These are phyloP conservation scores for Zaprionus bogoriensis DNA, from an alignment of 2,888 invertebrate genomes.

Conservation along the genomic window DNA sequence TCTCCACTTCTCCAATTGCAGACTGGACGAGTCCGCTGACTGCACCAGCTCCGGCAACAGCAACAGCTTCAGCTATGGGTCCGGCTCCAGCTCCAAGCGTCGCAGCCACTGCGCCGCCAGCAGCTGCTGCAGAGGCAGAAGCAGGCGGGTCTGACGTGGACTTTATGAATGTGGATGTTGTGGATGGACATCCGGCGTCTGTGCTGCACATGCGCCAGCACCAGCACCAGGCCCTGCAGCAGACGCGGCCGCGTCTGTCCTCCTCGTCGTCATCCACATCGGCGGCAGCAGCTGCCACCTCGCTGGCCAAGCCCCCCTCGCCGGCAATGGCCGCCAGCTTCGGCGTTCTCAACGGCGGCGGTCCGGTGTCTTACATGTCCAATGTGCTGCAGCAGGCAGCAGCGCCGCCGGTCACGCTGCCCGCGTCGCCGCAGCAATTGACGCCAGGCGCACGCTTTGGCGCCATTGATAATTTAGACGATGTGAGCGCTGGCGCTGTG, in stretches of 20 bases:
- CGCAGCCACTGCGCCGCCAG: constrained; percentile 27
- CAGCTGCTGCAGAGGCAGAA: constrained; percentile 25
- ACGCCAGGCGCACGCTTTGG: constrained; percentile 58
- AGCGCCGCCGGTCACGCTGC: constrained; percentile 48
- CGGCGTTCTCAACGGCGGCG: constrained; percentile 42
- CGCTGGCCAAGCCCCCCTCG: constrained; percentile 27
- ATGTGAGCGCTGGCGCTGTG: constrained; percentile 79
- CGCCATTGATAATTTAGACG: constrained; percentile 65
- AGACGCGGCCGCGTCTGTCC: constrained; percentile 56
- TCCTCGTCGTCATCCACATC: constrained; percentile 35
- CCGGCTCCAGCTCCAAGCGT: constrained; percentile 37
- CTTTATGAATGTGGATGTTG: constrained; percentile 46
- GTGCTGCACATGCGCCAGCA: constrained; percentile 78
- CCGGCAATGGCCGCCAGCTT: constrained; percentile 50
- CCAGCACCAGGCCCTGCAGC: constrained; percentile 70
- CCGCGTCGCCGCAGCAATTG: constrained; percentile 65
- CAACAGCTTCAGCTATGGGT: constrained; percentile 35
- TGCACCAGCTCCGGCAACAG: constrained; percentile 70
- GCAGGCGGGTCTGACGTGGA: constrained; percentile 34
- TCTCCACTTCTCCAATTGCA: constrained; percentile 47
- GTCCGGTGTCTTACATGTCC: constrained; percentile 52
- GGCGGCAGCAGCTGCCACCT: not conserved
- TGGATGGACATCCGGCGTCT: constrained; percentile 78
- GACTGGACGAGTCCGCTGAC: constrained; percentile 83
- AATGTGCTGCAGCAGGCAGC: constrained; percentile 43